These are phyloP conservation scores for Poecile montanus DNA, from an alignment of 2,797 vertebrate genomes.

Conservation along the genomic window DNA sequence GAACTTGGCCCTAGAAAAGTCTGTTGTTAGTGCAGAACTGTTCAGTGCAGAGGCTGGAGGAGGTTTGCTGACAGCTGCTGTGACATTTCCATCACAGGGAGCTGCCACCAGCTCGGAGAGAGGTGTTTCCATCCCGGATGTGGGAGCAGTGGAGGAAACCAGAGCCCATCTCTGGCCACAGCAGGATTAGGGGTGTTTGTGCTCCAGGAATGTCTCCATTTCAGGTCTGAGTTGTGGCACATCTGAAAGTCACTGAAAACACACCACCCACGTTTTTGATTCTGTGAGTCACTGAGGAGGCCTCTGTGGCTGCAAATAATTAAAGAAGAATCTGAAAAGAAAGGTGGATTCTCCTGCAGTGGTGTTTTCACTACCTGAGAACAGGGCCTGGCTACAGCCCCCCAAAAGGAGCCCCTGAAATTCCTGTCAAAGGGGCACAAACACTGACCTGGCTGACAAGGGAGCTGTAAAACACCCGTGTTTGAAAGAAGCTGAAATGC, in stretches of 20 bases:
- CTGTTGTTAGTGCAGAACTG: not conserved
- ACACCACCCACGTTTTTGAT: accelerated
- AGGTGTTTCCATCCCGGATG: accelerated
- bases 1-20: conserved; percentile 25
- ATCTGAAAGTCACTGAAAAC: not conserved
- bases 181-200: not conserved
- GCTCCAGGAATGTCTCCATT: not conserved
- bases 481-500: not conserved
- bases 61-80: not conserved
- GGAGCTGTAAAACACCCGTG: not conserved
- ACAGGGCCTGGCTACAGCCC: not conserved
- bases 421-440: not conserved
- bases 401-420: not conserved
- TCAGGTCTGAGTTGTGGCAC: not conserved
- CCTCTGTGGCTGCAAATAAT: not conserved
- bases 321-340: not conserved
- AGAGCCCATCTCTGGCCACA: accelerated
- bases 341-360: not conserved
- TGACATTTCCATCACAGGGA: not conserved
- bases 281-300: not conserved
- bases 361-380: not conserved
- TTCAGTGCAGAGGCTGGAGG: not conserved
- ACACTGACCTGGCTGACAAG: not conserved
- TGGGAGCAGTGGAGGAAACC: not conserved
- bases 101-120: accelerated